A percentile compares a stretch with the other conserved stretches of the same genome.
phyloP scores from a whole-genome alignment of 2,113 vertebrate species.

The Xiphophorus couchianus region DNA sequence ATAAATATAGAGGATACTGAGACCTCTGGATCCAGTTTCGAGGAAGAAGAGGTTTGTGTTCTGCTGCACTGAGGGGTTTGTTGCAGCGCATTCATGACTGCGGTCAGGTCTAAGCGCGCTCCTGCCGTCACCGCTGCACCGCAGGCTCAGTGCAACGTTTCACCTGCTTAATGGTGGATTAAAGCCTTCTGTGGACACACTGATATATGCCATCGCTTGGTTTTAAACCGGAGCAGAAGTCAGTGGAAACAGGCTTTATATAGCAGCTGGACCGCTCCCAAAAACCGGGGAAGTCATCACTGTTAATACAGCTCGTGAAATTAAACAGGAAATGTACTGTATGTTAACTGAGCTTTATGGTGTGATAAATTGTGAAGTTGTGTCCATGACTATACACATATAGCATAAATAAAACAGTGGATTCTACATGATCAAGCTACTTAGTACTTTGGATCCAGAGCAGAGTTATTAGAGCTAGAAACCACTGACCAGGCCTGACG shows the following conservation, averaged over 20 bases:
- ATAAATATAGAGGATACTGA: constrained; percentile 81
- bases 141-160: constrained; percentile 58
- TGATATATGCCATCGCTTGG: constrained; percentile 61
- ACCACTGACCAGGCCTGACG: too few relatives aligned
- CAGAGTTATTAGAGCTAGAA: too few relatives aligned
- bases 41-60: constrained; percentile 69
- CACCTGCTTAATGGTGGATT: constrained; percentile 67
- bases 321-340: constrained; percentile 22
- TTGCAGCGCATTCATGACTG: constrained; percentile 66
- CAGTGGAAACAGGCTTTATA: constrained; percentile 75
- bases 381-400: not conserved
- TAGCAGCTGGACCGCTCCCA: constrained; percentile 66
- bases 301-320: constrained; percentile 40
- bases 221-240: constrained; percentile 52
- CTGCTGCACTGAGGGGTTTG: constrained; percentile 58
- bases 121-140: constrained; percentile 51
- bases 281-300: constrained; percentile 55
- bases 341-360: constrained; percentile 27
- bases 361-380: not conserved
- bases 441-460: not conserved
- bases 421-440: not conserved
- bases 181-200: constrained; percentile 60
- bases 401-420: not conserved
- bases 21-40: constrained; percentile 75
- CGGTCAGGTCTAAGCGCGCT: constrained; percentile 57